Evolutionary conservation across 2,113 vertebrate genomes (phyloP).

Genomic region (Microtus richardsoni): DNA sequence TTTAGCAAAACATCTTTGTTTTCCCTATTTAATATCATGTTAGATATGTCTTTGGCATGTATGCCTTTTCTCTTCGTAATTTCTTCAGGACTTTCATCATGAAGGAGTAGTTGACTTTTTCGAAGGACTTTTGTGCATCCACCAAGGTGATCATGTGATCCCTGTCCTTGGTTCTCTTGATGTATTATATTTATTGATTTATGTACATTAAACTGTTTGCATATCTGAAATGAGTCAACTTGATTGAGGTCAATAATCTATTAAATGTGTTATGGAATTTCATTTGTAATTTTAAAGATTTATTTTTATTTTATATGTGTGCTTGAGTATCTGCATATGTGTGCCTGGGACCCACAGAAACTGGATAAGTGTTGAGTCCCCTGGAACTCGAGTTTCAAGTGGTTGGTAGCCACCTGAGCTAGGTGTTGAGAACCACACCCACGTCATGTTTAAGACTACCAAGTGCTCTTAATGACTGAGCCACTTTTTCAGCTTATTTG

Average conservation of each 20-base stretch:
- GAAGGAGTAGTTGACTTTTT: not conserved
- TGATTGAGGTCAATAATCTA: not conserved
- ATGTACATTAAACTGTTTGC: not conserved
- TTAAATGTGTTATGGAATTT: not conserved
- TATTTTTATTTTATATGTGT: not conserved
- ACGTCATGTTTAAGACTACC: not conserved
- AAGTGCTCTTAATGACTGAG: not conserved
- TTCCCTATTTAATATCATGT: not conserved
- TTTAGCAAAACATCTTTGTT: not conserved
- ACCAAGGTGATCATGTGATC: not conserved
- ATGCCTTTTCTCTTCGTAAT: not conserved
- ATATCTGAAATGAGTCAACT: not conserved
- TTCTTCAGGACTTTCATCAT: not conserved
- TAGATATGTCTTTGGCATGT: not conserved
- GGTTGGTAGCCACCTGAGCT: not conserved
- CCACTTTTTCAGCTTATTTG: not conserved
- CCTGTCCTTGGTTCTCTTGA: not conserved
- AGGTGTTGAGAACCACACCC: not conserved
- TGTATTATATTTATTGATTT: not conserved
- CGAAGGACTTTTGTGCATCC: not conserved
- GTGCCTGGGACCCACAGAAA: not conserved
- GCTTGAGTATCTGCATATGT: not conserved
- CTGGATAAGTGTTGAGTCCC: not conserved
- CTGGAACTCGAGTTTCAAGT: not conserved
- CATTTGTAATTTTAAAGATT: not conserved